phyloP scores from a whole-genome alignment of 2,113 vertebrate species.

The Chrysochloris asiatica region DNA sequence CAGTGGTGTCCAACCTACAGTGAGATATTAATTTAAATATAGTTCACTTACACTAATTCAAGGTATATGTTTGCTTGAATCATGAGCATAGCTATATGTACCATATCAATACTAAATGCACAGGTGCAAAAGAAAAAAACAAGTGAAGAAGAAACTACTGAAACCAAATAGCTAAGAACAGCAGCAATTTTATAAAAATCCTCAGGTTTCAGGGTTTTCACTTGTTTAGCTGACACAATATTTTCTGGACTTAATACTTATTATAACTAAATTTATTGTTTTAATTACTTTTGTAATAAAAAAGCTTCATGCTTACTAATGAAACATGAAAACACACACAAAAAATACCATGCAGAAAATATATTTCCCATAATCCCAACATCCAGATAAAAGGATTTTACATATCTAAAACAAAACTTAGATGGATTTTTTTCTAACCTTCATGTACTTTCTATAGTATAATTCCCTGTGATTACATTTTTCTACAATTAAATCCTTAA shows the following conservation, averaged over 20 bases:
- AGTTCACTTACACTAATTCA: neutral
- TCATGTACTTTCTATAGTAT: neutral
- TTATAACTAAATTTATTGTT: slow-evolving; percentile 29
- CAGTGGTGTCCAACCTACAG: slow-evolving; percentile 96
- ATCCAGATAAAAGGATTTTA: neutral
- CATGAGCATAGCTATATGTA: neutral
- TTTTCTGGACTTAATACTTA: slow-evolving; percentile 25
- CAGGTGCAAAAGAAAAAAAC: neutral
- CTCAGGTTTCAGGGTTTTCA: slow-evolving; percentile 9
- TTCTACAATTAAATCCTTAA: neutral
- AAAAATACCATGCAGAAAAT: neutral
- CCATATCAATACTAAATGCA: slow-evolving; percentile 10
- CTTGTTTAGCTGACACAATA: neutral
- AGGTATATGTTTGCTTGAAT: slow-evolving; percentile 41
- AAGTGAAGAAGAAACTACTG: neutral
- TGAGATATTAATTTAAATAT: slow-evolving; percentile 58
- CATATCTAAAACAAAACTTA: neutral
- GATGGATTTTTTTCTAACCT: neutral
- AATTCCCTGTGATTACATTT: neutral
- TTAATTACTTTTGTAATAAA: neutral
- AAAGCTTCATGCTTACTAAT: slow-evolving; percentile 1
- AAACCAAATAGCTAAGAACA: slow-evolving; percentile 4
- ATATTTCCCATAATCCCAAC: neutral
- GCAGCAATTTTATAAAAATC: neutral
- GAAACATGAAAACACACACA: neutral